Evolutionary conservation across 2,888 invertebrate species (phyloP).

Genomic region (Drosophila mimetica): DNA sequence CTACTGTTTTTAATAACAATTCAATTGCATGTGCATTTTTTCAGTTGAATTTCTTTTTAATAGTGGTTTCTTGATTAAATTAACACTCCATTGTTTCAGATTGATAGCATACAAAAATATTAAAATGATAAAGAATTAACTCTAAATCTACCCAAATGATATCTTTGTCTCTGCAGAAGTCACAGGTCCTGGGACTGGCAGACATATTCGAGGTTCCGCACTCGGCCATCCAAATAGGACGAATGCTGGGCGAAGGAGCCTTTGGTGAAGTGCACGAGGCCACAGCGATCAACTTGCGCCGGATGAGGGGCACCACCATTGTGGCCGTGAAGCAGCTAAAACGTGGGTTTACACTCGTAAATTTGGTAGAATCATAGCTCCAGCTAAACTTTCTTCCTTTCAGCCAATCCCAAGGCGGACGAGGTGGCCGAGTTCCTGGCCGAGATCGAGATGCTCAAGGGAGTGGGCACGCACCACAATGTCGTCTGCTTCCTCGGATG

Average conservation of each 20-base stretch:
- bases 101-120: no score
- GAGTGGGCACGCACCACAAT: conserved; percentile 90
- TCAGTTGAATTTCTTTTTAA: no score
- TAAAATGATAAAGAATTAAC: no score
- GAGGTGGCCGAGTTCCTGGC: conserved; percentile 89
- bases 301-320: conserved; percentile 85
- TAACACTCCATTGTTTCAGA: no score
- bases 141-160: no score
- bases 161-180: conserved; percentile 76
- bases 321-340: conserved; percentile 91
- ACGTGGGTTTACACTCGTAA: conserved; percentile 84
- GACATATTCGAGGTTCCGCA: conserved; percentile 82
- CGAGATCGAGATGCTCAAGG: conserved; percentile 92
- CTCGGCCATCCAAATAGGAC: conserved; percentile 81
- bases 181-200: conserved; percentile 75
- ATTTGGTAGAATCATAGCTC: background rate
- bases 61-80: no score
- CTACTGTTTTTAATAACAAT: no score
- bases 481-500: conserved; percentile 90
- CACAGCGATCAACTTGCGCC: conserved; percentile 85
- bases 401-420: conserved; percentile 86
- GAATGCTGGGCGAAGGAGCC: conserved; percentile 89
- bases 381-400: background rate
- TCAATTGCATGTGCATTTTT: no score
- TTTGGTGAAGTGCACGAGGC: conserved; percentile 91